Conservation (phyloP, 1,140 invertebrate species). For the Neodiprion fabricii region DNA sequence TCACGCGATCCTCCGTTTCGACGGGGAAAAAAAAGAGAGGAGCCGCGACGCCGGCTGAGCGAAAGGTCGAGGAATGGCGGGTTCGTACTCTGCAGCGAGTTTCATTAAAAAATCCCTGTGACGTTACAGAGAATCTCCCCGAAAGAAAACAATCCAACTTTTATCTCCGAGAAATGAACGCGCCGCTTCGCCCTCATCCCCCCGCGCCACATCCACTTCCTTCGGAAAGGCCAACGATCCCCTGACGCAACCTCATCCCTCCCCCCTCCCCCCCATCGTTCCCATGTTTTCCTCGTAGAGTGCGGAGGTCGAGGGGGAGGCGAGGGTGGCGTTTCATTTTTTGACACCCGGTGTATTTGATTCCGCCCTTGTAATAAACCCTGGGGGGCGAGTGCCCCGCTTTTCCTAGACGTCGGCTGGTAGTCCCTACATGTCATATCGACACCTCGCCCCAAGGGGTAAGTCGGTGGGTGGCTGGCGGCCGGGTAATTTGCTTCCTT, state of each 20-base stretch:
- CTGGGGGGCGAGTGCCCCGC: slow-evolving; percentile 28
- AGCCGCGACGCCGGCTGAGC: background rate
- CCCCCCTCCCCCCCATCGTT: background rate
- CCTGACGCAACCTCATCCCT: slow-evolving; percentile 35
- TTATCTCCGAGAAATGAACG: slow-evolving; percentile 7
- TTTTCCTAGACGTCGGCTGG: slow-evolving; percentile 3
- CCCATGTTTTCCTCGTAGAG: background rate
- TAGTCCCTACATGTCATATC: slow-evolving; percentile 60
- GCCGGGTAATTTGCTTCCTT: slow-evolving; percentile 62
- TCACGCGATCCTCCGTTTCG: background rate
- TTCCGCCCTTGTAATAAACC: slow-evolving; percentile 64
- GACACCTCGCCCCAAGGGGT: slow-evolving; percentile 52
- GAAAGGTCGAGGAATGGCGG: background rate
- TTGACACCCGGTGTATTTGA: slow-evolving; percentile 65
- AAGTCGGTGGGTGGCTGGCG: slow-evolving; percentile 48
- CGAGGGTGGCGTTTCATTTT: slow-evolving; percentile 58
- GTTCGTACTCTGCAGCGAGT: background rate
- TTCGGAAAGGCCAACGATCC: background rate
- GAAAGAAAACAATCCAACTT: slow-evolving; percentile 6
- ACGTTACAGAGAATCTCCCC: background rate
- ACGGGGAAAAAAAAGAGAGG: background rate
- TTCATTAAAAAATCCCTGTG: slow-evolving; percentile 7
- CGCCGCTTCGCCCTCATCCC: background rate
- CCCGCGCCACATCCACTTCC: background rate
- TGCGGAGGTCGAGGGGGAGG: slow-evolving; percentile 17